These are phyloP conservation scores for Ectemnius lituratus DNA, from an alignment of 2,888 invertebrate genomes.

Conservation along the genomic window DNA sequence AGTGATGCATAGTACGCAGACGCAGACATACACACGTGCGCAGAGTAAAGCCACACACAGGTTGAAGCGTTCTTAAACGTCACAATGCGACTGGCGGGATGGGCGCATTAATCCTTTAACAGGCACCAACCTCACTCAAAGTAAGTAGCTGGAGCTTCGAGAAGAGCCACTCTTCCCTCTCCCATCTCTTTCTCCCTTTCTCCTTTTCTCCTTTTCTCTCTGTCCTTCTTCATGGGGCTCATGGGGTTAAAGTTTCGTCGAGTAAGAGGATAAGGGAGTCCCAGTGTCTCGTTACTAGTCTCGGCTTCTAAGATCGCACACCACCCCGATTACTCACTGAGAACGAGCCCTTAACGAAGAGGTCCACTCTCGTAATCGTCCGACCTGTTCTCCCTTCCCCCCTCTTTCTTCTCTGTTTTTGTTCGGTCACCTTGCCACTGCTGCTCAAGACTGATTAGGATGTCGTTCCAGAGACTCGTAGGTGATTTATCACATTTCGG, in stretches of 20 bases:
- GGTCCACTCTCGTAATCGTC: neutral
- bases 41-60: too few species aligned
- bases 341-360: neutral
- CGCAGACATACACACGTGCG: conserved; percentile 37
- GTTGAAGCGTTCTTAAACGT: conserved; percentile 50
- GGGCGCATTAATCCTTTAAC: conserved; percentile 60
- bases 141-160: conserved; percentile 41
- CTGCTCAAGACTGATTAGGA: neutral
- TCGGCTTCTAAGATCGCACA: too few species aligned
- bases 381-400: neutral
- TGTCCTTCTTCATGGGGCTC: neutral
- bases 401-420: conserved; percentile 8
- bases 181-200: neutral
- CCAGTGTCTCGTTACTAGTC: conserved; percentile 45
- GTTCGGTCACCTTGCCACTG: neutral
- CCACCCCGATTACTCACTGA: too few species aligned
- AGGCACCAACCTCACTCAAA: conserved; percentile 29
- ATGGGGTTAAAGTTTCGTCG: conserved; percentile 17
- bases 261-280: conserved; percentile 50
- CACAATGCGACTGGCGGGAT: conserved; percentile 56
- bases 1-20: conserved; percentile 57
- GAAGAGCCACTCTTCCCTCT: conserved; percentile 34
- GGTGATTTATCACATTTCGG: too few species aligned
- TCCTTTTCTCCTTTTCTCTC: too few species aligned
- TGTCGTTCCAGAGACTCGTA: too few species aligned